Evolutionary conservation across 2,888 invertebrate species (phyloP).

Genomic region (Dusona sp.): DNA sequence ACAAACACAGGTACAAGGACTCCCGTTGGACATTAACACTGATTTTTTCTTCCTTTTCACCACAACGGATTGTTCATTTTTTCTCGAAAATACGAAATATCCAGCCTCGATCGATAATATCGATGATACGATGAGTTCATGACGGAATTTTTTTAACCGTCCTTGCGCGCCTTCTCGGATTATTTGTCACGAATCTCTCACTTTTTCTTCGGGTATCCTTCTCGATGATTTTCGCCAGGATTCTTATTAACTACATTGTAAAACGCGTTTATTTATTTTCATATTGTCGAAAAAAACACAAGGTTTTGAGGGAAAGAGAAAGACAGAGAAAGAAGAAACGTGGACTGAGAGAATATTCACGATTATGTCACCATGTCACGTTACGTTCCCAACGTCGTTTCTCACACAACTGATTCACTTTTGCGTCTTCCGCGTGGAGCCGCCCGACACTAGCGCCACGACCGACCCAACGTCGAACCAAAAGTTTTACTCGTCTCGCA

Average conservation of each 20-base stretch:
- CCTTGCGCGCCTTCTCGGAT: background rate
- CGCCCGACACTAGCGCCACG: conserved; percentile 31
- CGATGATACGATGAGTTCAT: conserved; percentile 51
- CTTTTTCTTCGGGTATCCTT: background rate
- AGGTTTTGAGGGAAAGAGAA: background rate
- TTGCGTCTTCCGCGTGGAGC: conserved; percentile 29
- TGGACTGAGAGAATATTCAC: conserved; percentile 5
- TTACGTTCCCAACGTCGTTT: conserved; percentile 45
- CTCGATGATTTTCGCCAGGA: background rate
- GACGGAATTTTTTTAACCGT: conserved; percentile 35
- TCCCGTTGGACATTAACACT: background rate
- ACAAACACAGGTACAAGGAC: conserved; percentile 12
- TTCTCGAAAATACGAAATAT: conserved; percentile 32
- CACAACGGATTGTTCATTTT: conserved; percentile 24
- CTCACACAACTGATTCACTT: conserved; percentile 54
- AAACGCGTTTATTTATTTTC: background rate
- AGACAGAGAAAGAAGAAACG: conserved; percentile 6
- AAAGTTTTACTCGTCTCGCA: background rate
- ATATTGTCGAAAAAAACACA: background rate
- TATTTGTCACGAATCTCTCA: background rate
- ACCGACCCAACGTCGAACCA: background rate
- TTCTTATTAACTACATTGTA: background rate
- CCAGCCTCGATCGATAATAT: conserved; percentile 31
- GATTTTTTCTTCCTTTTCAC: background rate
- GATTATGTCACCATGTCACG: conserved; percentile 48